phyloP scores from a whole-genome alignment of 2,888 invertebrate species.

The Pyralis farinalis region DNA sequence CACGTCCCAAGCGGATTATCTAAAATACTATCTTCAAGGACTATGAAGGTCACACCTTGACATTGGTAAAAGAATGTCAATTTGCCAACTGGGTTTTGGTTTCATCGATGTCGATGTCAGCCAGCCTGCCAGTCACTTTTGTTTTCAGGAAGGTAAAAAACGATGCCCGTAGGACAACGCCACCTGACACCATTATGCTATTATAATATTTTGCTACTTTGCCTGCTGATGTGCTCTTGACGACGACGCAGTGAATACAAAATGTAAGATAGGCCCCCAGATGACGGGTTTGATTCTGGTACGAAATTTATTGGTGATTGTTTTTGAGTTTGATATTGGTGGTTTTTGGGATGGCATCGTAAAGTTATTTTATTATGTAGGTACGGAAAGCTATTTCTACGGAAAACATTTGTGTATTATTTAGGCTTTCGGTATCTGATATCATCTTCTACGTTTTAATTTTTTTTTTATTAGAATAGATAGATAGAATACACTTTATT shows the following conservation, averaged over 20 bases:
- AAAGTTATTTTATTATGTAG: slow-evolving; percentile 34
- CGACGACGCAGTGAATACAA: slow-evolving; percentile 78
- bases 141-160: slow-evolving; percentile 31
- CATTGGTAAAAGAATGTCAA: no score
- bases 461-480: no score
- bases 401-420: no score
- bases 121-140: slow-evolving; percentile 7
- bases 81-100: no score
- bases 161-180: slow-evolving; percentile 50
- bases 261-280: slow-evolving; percentile 47
- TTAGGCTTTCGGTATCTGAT: no score
- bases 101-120: slow-evolving; percentile 27
- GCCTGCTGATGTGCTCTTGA: slow-evolving; percentile 75
- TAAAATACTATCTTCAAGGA: no score
- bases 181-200: slow-evolving; percentile 79
- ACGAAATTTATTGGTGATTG: slow-evolving; percentile 65
- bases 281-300: slow-evolving; percentile 41
- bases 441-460: no score
- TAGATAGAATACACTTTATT: no score
- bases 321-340: slow-evolving; percentile 51
- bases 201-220: slow-evolving; percentile 78
- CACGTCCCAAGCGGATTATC: no score
- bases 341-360: slow-evolving; percentile 36
- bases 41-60: no score
- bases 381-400: no score